Evolutionary conservation across 2,113 vertebrate genomes (phyloP).

Genomic region (Arizona elegans): DNA sequence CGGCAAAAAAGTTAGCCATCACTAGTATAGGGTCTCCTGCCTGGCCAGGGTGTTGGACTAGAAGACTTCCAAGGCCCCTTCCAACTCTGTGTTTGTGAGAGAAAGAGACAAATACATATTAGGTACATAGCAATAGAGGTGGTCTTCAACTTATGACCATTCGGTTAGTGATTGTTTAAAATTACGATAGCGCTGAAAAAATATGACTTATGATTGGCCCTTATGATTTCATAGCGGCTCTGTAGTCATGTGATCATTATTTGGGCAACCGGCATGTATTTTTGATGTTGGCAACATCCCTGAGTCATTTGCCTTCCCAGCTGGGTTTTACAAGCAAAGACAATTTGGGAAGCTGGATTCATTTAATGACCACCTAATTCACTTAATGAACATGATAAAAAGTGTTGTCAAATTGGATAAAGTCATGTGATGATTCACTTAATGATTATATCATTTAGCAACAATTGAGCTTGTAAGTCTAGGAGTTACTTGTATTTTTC

Average conservation of each 20-base stretch:
- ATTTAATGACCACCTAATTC: neutral
- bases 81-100: neutral
- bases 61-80: neutral
- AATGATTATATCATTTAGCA: neutral
- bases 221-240: neutral
- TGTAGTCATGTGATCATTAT: neutral
- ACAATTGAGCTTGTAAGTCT: neutral
- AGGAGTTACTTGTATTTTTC: neutral
- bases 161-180: neutral
- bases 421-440: neutral
- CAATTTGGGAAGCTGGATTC: neutral
- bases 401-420: neutral
- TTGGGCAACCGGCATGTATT: neutral
- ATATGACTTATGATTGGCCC: neutral
- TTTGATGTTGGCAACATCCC: neutral
- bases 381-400: neutral
- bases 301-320: neutral
- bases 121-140: neutral
- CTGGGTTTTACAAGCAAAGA: neutral
- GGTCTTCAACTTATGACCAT: neutral
- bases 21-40: neutral
- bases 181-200: neutral
- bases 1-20: too few species aligned
- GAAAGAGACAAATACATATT: neutral
- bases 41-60: neutral